Base-by-base conservation (phyloP, 53 echinoderm and acorn worm genomes). In the Echinometra lucunter region DNA sequence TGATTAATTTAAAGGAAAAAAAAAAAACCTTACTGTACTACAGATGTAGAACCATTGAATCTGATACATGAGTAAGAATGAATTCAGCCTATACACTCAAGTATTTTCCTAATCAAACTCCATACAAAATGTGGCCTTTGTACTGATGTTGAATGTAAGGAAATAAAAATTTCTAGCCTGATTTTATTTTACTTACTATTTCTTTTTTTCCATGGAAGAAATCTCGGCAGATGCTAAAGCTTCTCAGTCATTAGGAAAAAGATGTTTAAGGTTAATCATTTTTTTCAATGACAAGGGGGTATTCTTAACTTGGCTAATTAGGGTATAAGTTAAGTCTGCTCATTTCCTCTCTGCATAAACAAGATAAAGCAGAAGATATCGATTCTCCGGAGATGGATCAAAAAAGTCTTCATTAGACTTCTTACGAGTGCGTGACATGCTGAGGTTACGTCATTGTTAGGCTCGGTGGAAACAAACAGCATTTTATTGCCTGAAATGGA, bases 311-410 rank as follows among this genome's bases (percentile, higher is more conserved):
- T 49, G 0, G 49, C 85, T 85, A 85, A 85, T 85, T 85, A 85
- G 85, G 85, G 85, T 49, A 85, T 27, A 85, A 85, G 85, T 49
- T 40, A 30, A 89, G 58, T 58, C 89, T 60, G 60, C 27, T 30
- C 60, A 60, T 89, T 89, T 89, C 89, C 89, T 89, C 30, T 60
- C 89, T 89, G 89, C 89, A 89, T 58, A 89, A 89, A 89, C 89
- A 89, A 89, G 89, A 89, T 89, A 88, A 88, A 89, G 55, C 49
- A 89, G 37, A 38, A 89, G 57, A 89, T 58, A 37, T 37, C 2
- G n/a, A 45, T 16, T 85, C 47, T 49, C 21, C n/a, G 45, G 85
- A 49, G 85, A 47, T 47, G 85, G 85, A 85, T 85, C 16, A 85
- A 37, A 85, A 13, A n/a, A 27, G n/a, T 49, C 28, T 85, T 85